Conservation (phyloP, 2,113 vertebrate species). For the Eretmochelys imbricata region DNA sequence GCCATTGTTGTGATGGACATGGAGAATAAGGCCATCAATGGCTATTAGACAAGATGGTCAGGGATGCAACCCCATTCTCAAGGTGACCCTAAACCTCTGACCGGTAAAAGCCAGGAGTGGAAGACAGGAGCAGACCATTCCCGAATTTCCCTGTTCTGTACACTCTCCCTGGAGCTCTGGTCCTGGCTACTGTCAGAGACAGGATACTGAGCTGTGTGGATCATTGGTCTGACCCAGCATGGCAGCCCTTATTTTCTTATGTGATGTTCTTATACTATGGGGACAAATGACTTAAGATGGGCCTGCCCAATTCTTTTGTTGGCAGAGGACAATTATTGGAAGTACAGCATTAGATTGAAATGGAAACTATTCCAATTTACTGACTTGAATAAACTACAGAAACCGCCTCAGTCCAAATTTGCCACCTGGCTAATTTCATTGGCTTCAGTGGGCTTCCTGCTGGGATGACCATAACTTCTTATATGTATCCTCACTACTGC, state of each 20-base stretch:
- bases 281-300: neutral
- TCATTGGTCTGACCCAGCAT: neutral
- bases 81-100: neutral
- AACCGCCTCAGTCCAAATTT: neutral
- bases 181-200: neutral
- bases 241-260: neutral
- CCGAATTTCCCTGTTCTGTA: neutral
- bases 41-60: neutral
- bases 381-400: neutral
- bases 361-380: neutral
- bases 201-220: neutral
- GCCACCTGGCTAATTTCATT: neutral
- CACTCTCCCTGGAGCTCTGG: neutral
- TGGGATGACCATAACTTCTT: neutral
- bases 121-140: neutral
- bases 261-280: neutral
- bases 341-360: neutral
- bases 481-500: neutral
- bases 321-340: accelerated
- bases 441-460: neutral
- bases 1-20: neutral
- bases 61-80: neutral
- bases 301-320: neutral
- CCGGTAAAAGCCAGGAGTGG: neutral
- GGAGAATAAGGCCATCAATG: neutral